Evolutionary conservation across 2,113 vertebrate genomes (phyloP).

Genomic region (Thamnaconus septentrionalis): DNA sequence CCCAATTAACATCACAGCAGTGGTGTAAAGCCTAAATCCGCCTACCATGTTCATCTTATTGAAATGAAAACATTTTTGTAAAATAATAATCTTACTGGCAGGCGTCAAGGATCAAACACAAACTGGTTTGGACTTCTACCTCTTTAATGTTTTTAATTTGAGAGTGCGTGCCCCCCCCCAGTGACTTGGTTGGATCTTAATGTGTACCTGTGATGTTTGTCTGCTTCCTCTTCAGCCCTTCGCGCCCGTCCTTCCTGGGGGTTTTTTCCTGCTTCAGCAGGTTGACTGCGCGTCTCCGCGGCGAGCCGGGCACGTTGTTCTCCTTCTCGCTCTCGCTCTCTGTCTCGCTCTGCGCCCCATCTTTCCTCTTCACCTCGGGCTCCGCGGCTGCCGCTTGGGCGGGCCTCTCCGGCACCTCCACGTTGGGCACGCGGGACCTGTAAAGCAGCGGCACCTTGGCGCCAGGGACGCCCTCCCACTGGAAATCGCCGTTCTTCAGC

Average conservation of each 20-base stretch:
- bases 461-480: conserved; percentile 81
- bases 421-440: conserved; percentile 29
- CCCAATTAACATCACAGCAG: too few relatives aligned
- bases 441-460: conserved; percentile 71
- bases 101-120: too few relatives aligned
- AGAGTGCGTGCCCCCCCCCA: too few relatives aligned
- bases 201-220: conserved; percentile 85
- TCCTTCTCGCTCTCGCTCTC: conserved; percentile 36
- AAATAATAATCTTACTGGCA: not conserved
- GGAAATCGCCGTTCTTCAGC: conserved; percentile 75
- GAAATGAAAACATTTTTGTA: not conserved
- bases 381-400: not conserved
- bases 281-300: not conserved
- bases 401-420: not conserved
- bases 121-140: not conserved
- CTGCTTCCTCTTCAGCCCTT: conserved; percentile 82
- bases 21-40: too few relatives aligned
- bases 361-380: not conserved
- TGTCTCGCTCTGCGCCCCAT: not conserved
- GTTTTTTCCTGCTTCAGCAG: conserved; percentile 52
- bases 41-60: too few relatives aligned
- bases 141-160: too few relatives aligned
- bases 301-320: conserved; percentile 54
- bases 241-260: conserved; percentile 17
- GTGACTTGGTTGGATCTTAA: too few relatives aligned